Base-by-base conservation (phyloP, 2,113 vertebrate genomes). In the Holacanthus passer region DNA sequence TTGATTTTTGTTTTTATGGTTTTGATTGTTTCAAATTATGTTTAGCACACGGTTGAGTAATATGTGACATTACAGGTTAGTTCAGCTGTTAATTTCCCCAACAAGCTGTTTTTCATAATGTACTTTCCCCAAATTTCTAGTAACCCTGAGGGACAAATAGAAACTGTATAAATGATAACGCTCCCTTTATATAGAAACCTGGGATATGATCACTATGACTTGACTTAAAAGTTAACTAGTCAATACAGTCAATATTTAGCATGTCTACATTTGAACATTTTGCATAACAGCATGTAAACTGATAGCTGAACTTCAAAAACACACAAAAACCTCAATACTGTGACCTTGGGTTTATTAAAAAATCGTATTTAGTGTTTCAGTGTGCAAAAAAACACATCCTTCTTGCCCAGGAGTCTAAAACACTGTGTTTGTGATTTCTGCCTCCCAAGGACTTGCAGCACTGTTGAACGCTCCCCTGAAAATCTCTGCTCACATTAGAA, bases 101-200 rank as follows among this genome's bases (percentile, higher is more conserved):
- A 0, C 29, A 59, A 13, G 41, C 29, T 53, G 27, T 37, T 73
- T 86, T 69, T 79, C 65, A 73, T 63, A 65, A 20, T 74, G 64
- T 52, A 69, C 69, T 74, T 82, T 63, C 79, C 64, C 58, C 13
- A 6, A 1, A 73, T 81, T 35, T 77, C 62, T 56, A 45, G 17
- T 39, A 31, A 31, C 37, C 48, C 8, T 27, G 5, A 70, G 29
- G 0, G 35, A 59, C 5, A 0, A 4, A 2, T 32, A 52, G 47
- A 41, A 81, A 50, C 20, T 10, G 27, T 29, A 41, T 17, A 24
- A 19, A 35, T 56, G n/a, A 58, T 5, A 71, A 43, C 17, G 39
- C 50, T 48, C 59, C 8, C 41, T 41, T 20, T 41, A 31, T 27
- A 52, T 9, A 39, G 17, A 69, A 78, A 29, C 10, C 19, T 29